phyloP scores from a whole-genome alignment of 2,888 invertebrate genomes.

The Athalia cordata region DNA sequence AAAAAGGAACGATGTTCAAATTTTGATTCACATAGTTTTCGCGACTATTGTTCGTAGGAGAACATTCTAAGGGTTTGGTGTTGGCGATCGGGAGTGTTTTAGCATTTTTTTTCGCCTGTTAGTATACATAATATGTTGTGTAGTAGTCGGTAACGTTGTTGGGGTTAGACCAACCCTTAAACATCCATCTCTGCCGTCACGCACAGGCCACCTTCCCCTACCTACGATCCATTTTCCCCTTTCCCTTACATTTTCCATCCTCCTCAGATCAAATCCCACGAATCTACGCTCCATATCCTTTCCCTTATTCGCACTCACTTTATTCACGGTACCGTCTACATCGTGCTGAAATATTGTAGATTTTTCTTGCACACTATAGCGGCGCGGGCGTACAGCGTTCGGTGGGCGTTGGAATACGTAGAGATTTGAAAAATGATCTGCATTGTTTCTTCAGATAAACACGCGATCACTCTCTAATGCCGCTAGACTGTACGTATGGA shows the following conservation, averaged over 20 bases:
- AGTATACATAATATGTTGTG: constrained; percentile 61
- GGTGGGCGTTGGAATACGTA: neutral
- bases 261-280: neutral
- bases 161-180: constrained; percentile 57
- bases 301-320: neutral
- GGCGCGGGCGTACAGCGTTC: constrained; percentile 49
- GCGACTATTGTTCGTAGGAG: too few species aligned
- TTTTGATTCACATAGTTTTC: neutral
- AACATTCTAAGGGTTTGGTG: too few species aligned
- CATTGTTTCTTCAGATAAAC: constrained; percentile 38
- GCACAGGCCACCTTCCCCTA: constrained; percentile 56
- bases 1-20: neutral
- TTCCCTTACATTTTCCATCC: neutral
- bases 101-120: constrained; percentile 43
- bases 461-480: constrained; percentile 7
- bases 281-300: too few species aligned
- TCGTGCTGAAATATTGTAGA: constrained; percentile 64
- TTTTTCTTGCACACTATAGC: constrained; percentile 67
- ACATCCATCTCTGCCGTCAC: constrained; percentile 68
- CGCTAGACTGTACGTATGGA: neutral
- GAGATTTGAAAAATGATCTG: constrained; percentile 61
- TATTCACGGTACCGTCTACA: constrained; percentile 46
- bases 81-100: constrained; percentile 38
- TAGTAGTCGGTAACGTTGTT: constrained; percentile 59
- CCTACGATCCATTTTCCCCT: constrained; percentile 8